A percentile compares a stretch with the other conserved stretches of the same genome.
phyloP scores from a whole-genome alignment of 2,113 vertebrate genomes.

The Pteruthius melanotis region DNA sequence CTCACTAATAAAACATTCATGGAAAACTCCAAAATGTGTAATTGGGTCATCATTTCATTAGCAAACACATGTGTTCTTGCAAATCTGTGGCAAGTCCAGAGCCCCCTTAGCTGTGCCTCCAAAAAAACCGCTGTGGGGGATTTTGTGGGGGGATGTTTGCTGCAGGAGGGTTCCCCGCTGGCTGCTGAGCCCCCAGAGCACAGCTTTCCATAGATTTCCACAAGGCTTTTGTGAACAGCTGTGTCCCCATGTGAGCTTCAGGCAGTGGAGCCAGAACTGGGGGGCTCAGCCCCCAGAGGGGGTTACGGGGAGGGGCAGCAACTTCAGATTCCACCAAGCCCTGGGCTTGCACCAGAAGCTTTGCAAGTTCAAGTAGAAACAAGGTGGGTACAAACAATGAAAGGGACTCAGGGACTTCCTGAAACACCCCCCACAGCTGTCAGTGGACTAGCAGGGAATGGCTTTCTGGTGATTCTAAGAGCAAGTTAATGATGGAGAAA shows the following conservation, averaged over 20 bases:
- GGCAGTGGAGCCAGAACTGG: fast-evolving
- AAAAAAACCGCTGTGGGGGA: no score
- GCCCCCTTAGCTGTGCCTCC: not conserved
- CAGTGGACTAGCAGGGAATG: not conserved
- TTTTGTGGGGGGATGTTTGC: not conserved
- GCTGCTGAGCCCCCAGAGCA: not conserved
- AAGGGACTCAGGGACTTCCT: fast-evolving
- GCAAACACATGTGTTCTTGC: not conserved
- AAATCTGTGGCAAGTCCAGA: fast-evolving
- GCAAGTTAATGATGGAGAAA: not conserved
- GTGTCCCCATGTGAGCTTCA: fast-evolving
- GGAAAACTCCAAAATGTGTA: conserved; percentile 41
- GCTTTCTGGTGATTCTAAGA: not conserved
- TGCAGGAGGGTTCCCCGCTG: not conserved
- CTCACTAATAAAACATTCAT: conserved; percentile 64
- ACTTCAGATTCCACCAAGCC: not conserved
- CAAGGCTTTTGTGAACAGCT: not conserved
- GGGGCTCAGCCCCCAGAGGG: not conserved
- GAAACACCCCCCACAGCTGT: fast-evolving
- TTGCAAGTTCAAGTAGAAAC: not conserved
- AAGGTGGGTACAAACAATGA: fast-evolving
- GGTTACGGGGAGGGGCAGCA: fast-evolving
- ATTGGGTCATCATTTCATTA: conserved; percentile 54
- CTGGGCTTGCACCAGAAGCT: not conserved
- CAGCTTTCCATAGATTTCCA: not conserved